These are phyloP conservation scores for Salticus scenicus DNA, from an alignment of 2,888 invertebrate species.

Conservation along the genomic window DNA sequence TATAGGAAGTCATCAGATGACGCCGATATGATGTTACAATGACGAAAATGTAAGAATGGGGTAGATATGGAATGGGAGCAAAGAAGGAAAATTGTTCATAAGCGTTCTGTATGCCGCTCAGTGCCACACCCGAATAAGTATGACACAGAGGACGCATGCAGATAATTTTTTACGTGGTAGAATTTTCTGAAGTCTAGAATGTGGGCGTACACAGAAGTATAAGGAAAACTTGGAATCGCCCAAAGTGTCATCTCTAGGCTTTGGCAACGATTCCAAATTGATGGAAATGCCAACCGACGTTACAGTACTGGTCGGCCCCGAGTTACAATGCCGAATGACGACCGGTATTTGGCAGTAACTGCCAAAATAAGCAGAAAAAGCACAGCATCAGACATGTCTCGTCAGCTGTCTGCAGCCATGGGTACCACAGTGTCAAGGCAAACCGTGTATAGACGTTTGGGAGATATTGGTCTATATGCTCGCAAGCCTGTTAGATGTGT, in stretches of 20 bases:
- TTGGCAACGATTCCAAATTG: conserved; percentile 13
- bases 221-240: too few relatives aligned
- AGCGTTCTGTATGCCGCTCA: neutral
- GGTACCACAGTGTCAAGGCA: conserved; percentile 24
- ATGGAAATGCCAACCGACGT: conserved; percentile 22
- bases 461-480: conserved; percentile 23
- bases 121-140: neutral
- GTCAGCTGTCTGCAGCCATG: conserved; percentile 26
- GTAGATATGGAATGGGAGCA: conserved; percentile 33
- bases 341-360: conserved; percentile 33
- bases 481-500: conserved; percentile 28
- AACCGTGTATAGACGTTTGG: conserved; percentile 27
- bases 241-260: conserved; percentile 17
- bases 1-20: conserved; percentile 1
- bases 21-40: conserved; percentile 10
- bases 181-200: conserved; percentile 7
- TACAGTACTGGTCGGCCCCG: conserved; percentile 22
- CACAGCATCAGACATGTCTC: conserved; percentile 30
- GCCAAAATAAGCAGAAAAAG: conserved; percentile 5
- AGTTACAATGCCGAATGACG: conserved; percentile 25
- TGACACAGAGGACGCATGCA: neutral
- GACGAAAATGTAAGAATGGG: conserved; percentile 16
- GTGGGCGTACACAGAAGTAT: neutral
- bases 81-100: conserved; percentile 27
- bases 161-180: conserved; percentile 8